Conservation (phyloP, 2,113 vertebrate species). For the Fregetta grallaria region DNA sequence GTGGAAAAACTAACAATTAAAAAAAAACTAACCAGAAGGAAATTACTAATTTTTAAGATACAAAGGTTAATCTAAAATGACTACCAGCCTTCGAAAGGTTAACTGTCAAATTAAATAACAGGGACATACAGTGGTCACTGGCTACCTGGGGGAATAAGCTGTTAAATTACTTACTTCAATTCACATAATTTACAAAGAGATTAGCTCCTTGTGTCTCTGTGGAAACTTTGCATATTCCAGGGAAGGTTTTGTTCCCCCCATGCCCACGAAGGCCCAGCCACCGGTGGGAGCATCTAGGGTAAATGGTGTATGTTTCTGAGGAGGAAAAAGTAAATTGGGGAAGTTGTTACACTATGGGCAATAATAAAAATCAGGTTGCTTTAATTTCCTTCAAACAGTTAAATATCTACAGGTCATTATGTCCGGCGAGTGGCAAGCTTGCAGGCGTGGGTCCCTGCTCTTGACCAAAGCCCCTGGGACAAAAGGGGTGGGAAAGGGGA, state of each 20-base stretch:
- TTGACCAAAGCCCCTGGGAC: slow-evolving; percentile 53
- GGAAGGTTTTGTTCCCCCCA: slow-evolving; percentile 36
- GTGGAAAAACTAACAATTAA: slow-evolving; percentile 1
- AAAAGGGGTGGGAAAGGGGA: neutral
- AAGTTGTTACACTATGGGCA: slow-evolving; percentile 72
- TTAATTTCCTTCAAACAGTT: slow-evolving; percentile 81
- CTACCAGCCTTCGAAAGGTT: slow-evolving; percentile 32
- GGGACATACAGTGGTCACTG: slow-evolving; percentile 25
- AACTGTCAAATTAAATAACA: slow-evolving; percentile 48
- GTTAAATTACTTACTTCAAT: slow-evolving; percentile 63
- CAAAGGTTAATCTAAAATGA: slow-evolving; percentile 56
- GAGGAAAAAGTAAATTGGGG: slow-evolving; percentile 77
- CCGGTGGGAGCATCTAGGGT: slow-evolving; percentile 71
- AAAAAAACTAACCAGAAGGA: slow-evolving; percentile 29
- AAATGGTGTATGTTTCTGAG: slow-evolving; percentile 70
- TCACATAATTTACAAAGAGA: slow-evolving; percentile 73
- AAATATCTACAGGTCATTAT: slow-evolving; percentile 81
- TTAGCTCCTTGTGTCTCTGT: slow-evolving; percentile 68
- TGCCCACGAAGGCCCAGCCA: slow-evolving; percentile 18
- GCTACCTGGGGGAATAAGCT: slow-evolving; percentile 59
- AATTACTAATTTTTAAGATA: slow-evolving; percentile 47
- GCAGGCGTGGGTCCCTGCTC: slow-evolving; percentile 56
- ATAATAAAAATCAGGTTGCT: slow-evolving; percentile 78
- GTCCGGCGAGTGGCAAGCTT: slow-evolving; percentile 73
- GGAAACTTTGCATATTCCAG: slow-evolving; percentile 50